Evolutionary conservation across 64 coral and sea anemone genomes (phyloP).

Genomic region (Platygyra sinensis): DNA sequence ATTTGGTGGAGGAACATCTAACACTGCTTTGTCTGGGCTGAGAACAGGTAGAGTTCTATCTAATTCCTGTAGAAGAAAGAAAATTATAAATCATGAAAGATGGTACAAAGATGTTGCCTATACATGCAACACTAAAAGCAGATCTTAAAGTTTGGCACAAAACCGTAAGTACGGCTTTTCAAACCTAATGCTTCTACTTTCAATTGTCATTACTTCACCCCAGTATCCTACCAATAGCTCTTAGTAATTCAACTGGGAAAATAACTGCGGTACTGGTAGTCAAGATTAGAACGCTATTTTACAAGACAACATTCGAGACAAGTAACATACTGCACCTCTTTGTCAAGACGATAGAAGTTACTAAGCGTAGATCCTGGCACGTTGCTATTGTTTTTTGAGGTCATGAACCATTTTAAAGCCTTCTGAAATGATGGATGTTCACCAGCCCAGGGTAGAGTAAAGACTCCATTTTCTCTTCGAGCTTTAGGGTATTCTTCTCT

Average conservation of each 20-base stretch:
- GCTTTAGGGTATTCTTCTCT: constrained; percentile 15
- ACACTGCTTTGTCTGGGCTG: constrained; percentile 8
- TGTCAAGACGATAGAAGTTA: neutral
- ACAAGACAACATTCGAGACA: too few relatives aligned
- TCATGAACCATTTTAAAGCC: constrained; percentile 35
- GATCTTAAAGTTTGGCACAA: too few relatives aligned
- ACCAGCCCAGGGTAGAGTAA: neutral
- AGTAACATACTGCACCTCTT: neutral
- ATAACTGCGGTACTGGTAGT: too few relatives aligned
- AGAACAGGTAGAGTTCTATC: constrained; percentile 69
- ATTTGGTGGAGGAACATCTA: constrained; percentile 40
- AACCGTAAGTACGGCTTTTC: too few relatives aligned
- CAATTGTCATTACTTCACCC: too few relatives aligned
- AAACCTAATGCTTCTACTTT: too few relatives aligned
- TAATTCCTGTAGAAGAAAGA: constrained; percentile 46
- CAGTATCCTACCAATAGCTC: too few relatives aligned
- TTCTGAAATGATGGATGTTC: neutral
- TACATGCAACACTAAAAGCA: too few relatives aligned
- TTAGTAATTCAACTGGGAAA: too few relatives aligned
- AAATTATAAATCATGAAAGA: neutral
- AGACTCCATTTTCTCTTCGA: neutral
- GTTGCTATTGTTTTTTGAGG: neutral
- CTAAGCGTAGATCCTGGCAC: neutral
- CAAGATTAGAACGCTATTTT: too few relatives aligned
- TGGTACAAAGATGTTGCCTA: too few relatives aligned